phyloP scores from a whole-genome alignment of 2,888 invertebrate genomes.

The Frankliniella fusca region DNA sequence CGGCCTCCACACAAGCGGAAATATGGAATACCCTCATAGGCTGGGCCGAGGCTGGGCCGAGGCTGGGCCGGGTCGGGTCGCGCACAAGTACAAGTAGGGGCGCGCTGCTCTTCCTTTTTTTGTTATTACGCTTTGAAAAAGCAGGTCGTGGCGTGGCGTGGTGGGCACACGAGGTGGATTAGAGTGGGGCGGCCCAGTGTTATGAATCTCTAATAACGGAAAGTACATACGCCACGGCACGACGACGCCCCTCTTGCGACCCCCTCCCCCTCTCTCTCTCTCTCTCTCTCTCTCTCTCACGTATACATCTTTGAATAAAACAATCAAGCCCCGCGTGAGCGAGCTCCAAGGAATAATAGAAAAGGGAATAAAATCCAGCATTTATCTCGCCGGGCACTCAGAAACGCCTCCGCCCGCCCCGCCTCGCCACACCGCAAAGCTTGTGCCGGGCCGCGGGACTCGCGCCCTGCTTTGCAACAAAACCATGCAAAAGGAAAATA shows the following conservation, averaged over 20 bases:
- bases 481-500: neutral
- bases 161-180: too few relatives aligned
- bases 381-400: neutral
- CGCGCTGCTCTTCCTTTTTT: too few relatives aligned
- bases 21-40: too few relatives aligned
- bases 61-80: too few relatives aligned
- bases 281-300: neutral
- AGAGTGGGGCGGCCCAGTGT: neutral
- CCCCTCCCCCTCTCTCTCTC: neutral
- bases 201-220: conserved; percentile 19
- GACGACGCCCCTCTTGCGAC: too few relatives aligned
- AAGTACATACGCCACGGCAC: neutral
- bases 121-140: too few relatives aligned
- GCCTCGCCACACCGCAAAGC: neutral
- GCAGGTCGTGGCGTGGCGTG: too few relatives aligned
- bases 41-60: too few relatives aligned
- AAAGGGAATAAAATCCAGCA: neutral
- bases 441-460: neutral
- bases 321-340: neutral
- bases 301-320: conserved; percentile 5
- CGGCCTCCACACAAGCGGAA: too few relatives aligned
- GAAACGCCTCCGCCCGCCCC: neutral
- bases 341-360: neutral
- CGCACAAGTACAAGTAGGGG: neutral
- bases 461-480: neutral